A percentile compares a stretch with the other conserved stretches of the same genome.
Evolutionary conservation across 1,140 invertebrate genomes (phyloP).

Genomic region (Cataglyphis hispanica): DNA sequence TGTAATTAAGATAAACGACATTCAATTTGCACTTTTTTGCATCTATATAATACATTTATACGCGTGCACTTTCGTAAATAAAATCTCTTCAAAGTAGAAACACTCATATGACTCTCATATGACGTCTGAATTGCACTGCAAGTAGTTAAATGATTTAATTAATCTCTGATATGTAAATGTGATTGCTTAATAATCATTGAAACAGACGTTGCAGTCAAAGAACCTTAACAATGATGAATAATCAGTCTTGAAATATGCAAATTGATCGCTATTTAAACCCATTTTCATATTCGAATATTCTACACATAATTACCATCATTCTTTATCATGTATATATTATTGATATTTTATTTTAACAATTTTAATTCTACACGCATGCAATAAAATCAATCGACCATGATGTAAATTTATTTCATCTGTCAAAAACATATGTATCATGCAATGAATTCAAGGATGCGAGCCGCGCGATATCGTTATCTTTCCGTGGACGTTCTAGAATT

Average conservation of each 20-base stretch:
- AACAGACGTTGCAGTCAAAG: neutral
- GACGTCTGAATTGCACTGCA: slow-evolving; percentile 16
- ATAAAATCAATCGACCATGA: neutral
- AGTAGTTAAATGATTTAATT: slow-evolving; percentile 52
- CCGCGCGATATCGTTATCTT: neutral
- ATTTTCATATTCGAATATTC: slow-evolving; percentile 8
- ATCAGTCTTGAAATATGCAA: neutral
- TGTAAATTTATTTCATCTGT: neutral
- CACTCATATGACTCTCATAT: slow-evolving; percentile 35
- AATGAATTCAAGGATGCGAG: neutral
- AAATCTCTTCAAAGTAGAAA: slow-evolving; percentile 37
- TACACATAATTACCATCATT: slow-evolving; percentile 1
- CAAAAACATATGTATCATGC: neutral
- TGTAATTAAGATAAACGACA: slow-evolving; percentile 17
- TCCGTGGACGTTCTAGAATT: neutral
- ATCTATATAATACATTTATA: slow-evolving; percentile 6
- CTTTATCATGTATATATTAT: neutral
- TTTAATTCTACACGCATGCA: too few relatives aligned
- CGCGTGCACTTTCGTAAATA: slow-evolving; percentile 23
- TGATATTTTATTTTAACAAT: neutral
- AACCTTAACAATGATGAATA: slow-evolving; percentile 16
- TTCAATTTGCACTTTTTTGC: slow-evolving; percentile 5
- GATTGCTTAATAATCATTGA: slow-evolving; percentile 20
- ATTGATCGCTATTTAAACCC: neutral
- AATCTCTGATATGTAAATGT: slow-evolving; percentile 42